A percentile compares a stretch with the other conserved stretches of the same genome.
Conservation (phyloP, 2,888 invertebrate genomes). For the Trilocha varians region DNA sequence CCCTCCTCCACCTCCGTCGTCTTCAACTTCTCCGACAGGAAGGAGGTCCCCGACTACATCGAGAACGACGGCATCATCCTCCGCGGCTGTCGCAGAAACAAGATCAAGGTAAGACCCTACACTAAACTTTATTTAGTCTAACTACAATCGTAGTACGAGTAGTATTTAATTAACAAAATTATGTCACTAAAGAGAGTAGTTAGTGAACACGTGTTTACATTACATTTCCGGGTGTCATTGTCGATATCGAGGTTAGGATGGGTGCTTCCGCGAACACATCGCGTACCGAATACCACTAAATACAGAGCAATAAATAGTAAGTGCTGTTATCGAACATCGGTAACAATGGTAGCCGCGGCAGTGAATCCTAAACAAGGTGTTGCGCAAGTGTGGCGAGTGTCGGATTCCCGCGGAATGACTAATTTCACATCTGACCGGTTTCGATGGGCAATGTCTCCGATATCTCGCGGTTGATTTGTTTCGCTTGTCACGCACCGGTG, state of each 20-base stretch:
- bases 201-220: background rate
- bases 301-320: no score
- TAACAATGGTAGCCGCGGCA: conserved; percentile 1
- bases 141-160: no score
- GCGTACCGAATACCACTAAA: no score
- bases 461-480: conserved; percentile 8
- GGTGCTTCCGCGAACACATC: background rate
- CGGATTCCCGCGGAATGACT: conserved; percentile 8
- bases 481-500: conserved; percentile 13
- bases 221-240: background rate
- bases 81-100: conserved; percentile 76
- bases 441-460: conserved; percentile 7
- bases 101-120: conserved; percentile 78
- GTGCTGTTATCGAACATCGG: background rate
- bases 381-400: conserved; percentile 4
- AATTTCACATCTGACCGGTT: conserved; percentile 17
- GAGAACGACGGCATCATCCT: conserved; percentile 89
- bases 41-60: conserved; percentile 92
- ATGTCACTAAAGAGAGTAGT: no score
- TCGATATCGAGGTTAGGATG: background rate
- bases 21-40: conserved; percentile 89
- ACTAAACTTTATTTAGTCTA: background rate
- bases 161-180: no score
- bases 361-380: conserved; percentile 1
- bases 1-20: conserved; percentile 81